phyloP scores from a whole-genome alignment of 2,113 vertebrate species.

The Condylura cristata region DNA sequence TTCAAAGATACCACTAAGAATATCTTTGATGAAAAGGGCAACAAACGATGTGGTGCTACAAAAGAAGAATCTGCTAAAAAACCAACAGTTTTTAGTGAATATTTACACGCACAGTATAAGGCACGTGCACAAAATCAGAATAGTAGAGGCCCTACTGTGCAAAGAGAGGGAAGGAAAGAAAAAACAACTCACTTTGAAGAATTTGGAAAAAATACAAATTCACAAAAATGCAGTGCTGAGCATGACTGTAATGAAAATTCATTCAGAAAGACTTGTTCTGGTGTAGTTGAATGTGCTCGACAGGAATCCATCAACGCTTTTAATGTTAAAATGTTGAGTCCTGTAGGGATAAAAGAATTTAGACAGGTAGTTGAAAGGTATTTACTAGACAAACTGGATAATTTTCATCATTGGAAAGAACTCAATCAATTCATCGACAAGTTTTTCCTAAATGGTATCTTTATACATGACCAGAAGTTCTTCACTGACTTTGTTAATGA shows the following conservation, averaged over 20 bases:
- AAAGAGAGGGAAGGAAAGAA: slow-evolving; percentile 82
- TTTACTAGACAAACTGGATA: slow-evolving; percentile 91
- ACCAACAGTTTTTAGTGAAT: slow-evolving; percentile 80
- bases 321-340: slow-evolving; percentile 88
- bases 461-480: slow-evolving; percentile 96
- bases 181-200: slow-evolving; percentile 76
- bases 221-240: slow-evolving; percentile 79
- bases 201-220: slow-evolving; percentile 76
- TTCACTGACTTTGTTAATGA: slow-evolving; percentile 96
- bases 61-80: slow-evolving; percentile 83
- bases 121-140: slow-evolving; percentile 60
- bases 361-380: slow-evolving; percentile 92
- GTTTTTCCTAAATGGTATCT: slow-evolving; percentile 95
- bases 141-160: slow-evolving; percentile 68
- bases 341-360: slow-evolving; percentile 94
- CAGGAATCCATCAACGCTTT: slow-evolving; percentile 92
- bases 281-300: slow-evolving; percentile 92
- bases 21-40: slow-evolving; percentile 90
- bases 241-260: slow-evolving; percentile 80
- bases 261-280: slow-evolving; percentile 87
- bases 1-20: slow-evolving; percentile 94
- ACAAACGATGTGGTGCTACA: slow-evolving; percentile 81
- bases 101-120: slow-evolving; percentile 71
- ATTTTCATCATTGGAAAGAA: slow-evolving; percentile 96
- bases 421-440: slow-evolving; percentile 91